phyloP scores from a whole-genome alignment of 2,797 vertebrate genomes.

The Paedocypris micromegethes region DNA sequence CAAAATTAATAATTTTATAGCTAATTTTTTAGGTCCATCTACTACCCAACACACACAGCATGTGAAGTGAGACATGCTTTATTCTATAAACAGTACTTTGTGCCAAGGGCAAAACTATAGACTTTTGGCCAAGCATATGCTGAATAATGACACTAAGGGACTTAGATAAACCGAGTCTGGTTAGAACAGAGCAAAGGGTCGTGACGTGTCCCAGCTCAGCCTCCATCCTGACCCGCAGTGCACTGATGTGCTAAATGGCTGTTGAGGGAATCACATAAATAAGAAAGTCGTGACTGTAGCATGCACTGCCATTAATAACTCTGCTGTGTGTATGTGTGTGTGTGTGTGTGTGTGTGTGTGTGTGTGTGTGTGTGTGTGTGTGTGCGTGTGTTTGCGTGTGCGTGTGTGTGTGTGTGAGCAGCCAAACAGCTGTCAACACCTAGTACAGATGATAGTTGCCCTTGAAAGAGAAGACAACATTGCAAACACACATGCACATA shows the following conservation, averaged over 20 bases:
- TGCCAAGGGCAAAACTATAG: conserved; percentile 2
- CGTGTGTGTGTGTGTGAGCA: neutral
- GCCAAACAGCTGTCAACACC: conserved; percentile 3
- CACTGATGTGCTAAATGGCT: conserved; percentile 18
- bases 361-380: neutral
- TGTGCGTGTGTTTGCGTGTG: neutral
- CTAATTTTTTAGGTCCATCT: neutral
- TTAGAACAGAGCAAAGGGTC: conserved; percentile 2
- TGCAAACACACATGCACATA: neutral
- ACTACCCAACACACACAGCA: neutral
- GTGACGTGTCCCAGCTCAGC: conserved; percentile 1
- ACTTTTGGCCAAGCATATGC: conserved; percentile 5
- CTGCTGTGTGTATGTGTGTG: neutral
- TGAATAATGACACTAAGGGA: neutral
- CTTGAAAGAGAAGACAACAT: conserved; percentile 8
- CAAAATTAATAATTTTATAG: too few species aligned
- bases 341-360: too few species aligned
- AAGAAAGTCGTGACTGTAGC: conserved; percentile 1
- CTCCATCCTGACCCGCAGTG: conserved; percentile 10
- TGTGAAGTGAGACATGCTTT: conserved; percentile 16
- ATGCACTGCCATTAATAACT: conserved; percentile 1
- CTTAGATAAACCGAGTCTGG: conserved; percentile 15
- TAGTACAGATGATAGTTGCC: conserved; percentile 19
- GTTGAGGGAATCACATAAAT: conserved; percentile 14
- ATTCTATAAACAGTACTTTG: neutral